A percentile compares a stretch with the other conserved stretches of the same genome.
phyloP scores from a whole-genome alignment of 1,140 invertebrate species.

The Monochamus saltuarius region DNA sequence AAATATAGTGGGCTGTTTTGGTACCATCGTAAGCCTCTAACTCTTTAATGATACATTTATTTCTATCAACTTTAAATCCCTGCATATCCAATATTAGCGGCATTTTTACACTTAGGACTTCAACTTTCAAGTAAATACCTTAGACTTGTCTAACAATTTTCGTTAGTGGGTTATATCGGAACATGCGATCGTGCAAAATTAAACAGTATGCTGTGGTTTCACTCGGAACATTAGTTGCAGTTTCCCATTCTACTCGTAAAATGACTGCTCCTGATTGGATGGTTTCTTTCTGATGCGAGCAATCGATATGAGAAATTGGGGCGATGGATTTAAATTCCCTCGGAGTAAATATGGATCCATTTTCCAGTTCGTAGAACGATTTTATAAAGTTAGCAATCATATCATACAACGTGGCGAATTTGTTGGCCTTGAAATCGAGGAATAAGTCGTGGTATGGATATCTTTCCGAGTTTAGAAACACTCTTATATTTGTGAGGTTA shows the following conservation, averaged over 20 bases:
- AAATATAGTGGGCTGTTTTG: no score
- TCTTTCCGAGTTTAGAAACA: conserved; percentile 28
- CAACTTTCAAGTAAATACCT: not conserved
- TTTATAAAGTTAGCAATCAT: conserved; percentile 35
- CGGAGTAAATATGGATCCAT: conserved; percentile 5
- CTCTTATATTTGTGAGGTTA: conserved; percentile 16
- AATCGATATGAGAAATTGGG: no score
- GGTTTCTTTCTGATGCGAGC: no score
- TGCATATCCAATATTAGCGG: no score
- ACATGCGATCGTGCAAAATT: not conserved
- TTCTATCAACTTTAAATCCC: no score
- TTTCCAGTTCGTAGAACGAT: conserved; percentile 31
- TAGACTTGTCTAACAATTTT: not conserved
- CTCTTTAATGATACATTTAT: no score
- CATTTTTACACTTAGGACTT: no score
- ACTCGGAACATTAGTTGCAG: no score
- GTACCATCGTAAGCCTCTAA: no score
- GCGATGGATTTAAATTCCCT: no score
- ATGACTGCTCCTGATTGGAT: no score
- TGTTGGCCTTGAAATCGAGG: conserved; percentile 32
- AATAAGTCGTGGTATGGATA: conserved; percentile 44
- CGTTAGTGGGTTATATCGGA: not conserved
- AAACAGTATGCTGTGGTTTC: not conserved
- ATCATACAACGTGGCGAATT: conserved; percentile 37
- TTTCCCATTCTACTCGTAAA: no score